Percentiles rank a stretch among this genome's conserved stretches.
Evolutionary conservation across 2,888 invertebrate species (phyloP).

Genomic region (Oligia strigilis): DNA sequence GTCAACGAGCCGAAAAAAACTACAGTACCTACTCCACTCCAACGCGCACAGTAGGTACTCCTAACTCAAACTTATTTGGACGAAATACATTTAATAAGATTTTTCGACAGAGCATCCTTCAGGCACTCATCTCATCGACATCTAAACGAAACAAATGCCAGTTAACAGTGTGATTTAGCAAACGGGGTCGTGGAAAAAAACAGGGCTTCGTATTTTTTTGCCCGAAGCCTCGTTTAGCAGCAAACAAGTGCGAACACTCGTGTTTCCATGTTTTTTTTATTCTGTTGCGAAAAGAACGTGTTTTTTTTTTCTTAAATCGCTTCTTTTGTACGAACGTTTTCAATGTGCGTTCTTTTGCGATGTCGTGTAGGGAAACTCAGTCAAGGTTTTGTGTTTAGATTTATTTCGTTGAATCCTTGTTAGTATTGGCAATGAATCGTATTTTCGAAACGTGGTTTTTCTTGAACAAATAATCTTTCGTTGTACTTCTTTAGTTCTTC

Average conservation of each 20-base stretch:
- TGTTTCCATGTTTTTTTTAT: constrained; percentile 39
- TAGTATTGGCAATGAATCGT: background rate
- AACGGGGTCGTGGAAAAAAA: constrained; percentile 40
- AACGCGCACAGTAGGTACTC: constrained; percentile 12
- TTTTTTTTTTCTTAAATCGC: constrained; percentile 43
- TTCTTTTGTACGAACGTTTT: constrained; percentile 48
- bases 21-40: background rate
- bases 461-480: background rate
- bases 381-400: constrained; percentile 5
- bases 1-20: constrained; percentile 20
- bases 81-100: constrained; percentile 56
- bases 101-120: constrained; percentile 52
- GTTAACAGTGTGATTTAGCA: constrained; percentile 46
- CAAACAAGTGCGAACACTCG: constrained; percentile 60
- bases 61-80: constrained; percentile 31
- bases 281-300: constrained; percentile 25
- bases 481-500: background rate
- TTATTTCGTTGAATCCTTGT: constrained; percentile 16
- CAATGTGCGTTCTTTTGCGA: constrained; percentile 28
- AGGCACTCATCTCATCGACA: constrained; percentile 57
- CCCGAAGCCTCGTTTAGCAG: constrained; percentile 57
- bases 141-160: constrained; percentile 61
- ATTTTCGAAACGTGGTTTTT: background rate
- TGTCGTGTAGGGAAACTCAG: constrained; percentile 4
- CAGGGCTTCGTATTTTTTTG: constrained; percentile 45